phyloP scores from a whole-genome alignment of 2,888 invertebrate species.

The Eumerus sabulonum region DNA sequence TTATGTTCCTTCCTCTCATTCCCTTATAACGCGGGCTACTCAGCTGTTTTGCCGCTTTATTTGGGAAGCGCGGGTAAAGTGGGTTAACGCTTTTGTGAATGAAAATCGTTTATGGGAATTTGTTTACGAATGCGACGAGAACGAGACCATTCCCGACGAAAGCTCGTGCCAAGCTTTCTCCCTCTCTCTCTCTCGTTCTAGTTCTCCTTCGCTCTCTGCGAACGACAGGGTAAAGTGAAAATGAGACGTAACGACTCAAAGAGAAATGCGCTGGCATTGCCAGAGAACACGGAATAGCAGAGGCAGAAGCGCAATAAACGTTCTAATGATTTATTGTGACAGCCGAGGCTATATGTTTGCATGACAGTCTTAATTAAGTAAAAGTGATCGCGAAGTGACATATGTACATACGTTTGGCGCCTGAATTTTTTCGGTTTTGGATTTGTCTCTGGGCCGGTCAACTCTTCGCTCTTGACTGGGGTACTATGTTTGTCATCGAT shows the following conservation, averaged over 20 bases:
- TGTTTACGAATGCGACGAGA: constrained; percentile 51
- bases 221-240: constrained; percentile 2
- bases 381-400: constrained; percentile 58
- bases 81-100: constrained; percentile 66
- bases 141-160: constrained; percentile 2
- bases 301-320: constrained; percentile 6
- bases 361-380: constrained; percentile 64
- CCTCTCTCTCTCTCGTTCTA: constrained; percentile 1
- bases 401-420: constrained; percentile 49
- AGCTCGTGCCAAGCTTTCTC: constrained; percentile 27
- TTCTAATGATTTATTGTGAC: constrained; percentile 62
- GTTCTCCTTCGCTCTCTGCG: background rate
- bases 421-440: constrained; percentile 10
- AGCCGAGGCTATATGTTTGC: constrained; percentile 59
- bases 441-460: no score
- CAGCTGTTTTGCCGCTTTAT: constrained; percentile 1
- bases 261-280: constrained; percentile 8
- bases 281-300: constrained; percentile 3
- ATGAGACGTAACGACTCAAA: constrained; percentile 9
- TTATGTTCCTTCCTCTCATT: constrained; percentile 1
- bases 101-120: constrained; percentile 38
- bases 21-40: no score
- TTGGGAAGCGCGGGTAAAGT: constrained; percentile 52
- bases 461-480: no score
- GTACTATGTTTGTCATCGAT: background rate